A percentile compares a stretch with the other conserved stretches of the same genome.
Evolutionary conservation across 64 coral and sea anemone species (phyloP).

Genomic region (Acropora tenuis): DNA sequence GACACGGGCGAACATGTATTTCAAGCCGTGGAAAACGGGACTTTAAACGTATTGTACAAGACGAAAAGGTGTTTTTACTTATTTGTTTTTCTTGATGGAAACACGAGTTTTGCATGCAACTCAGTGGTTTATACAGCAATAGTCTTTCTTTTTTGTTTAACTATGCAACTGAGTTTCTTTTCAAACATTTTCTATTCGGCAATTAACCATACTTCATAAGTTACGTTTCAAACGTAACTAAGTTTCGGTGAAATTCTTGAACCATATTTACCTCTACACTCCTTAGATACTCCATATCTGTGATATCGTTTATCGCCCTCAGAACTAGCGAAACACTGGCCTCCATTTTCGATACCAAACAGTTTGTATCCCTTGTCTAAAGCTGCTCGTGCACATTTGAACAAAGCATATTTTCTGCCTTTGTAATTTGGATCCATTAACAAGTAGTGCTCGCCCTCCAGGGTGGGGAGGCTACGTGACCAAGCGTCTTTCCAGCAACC

Average conservation of each 20-base stretch:
- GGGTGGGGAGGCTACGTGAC: slow-evolving; percentile 66
- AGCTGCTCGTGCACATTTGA: slow-evolving; percentile 86
- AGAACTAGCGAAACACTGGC: slow-evolving; percentile 88
- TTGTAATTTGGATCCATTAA: slow-evolving; percentile 97
- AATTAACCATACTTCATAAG: too few species aligned
- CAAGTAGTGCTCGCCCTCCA: slow-evolving; percentile 77
- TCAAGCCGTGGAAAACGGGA: too few species aligned
- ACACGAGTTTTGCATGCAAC: too few species aligned
- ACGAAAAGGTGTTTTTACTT: too few species aligned
- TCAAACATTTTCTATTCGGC: too few species aligned
- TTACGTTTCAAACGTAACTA: too few species aligned
- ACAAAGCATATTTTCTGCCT: slow-evolving; percentile 65
- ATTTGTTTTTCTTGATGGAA: too few species aligned
- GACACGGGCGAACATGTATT: too few species aligned
- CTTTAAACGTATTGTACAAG: too few species aligned
- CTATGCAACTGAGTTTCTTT: too few species aligned
- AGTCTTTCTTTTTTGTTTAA: too few species aligned
- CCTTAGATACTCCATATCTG: slow-evolving; percentile 73
- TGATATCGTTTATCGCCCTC: slow-evolving; percentile 31
- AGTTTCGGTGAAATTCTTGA: not conserved
- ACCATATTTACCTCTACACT: slow-evolving; percentile 69
- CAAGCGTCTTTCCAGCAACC: slow-evolving; percentile 94
- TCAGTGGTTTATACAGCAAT: too few species aligned
- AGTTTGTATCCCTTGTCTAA: slow-evolving; percentile 62
- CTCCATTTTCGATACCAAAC: slow-evolving; percentile 95